phyloP scores from a whole-genome alignment of 64 coral and sea anemone species.

The Montipora sp. region DNA sequence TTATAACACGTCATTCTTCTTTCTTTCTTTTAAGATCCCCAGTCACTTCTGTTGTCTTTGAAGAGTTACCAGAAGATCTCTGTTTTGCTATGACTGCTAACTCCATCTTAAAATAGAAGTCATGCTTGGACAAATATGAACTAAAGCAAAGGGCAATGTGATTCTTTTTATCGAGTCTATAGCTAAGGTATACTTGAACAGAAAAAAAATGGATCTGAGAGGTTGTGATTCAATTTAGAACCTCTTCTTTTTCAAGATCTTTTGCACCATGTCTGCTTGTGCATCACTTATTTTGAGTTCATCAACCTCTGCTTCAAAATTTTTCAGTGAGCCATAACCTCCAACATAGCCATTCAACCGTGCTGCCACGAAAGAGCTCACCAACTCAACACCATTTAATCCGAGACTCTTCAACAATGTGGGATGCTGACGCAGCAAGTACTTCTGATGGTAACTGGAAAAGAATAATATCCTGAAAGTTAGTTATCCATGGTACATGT shows the following conservation, averaged over 20 bases:
- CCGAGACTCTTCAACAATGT: conserved; percentile 67
- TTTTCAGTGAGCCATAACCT: conserved; percentile 46
- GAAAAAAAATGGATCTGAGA: neutral
- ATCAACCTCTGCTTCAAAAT: conserved; percentile 67
- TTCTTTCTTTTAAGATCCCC: too few species aligned
- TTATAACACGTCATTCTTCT: too few species aligned
- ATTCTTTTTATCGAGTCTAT: too few species aligned
- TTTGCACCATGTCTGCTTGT: conserved; percentile 59
- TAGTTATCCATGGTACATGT: neutral
- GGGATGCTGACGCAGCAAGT: conserved; percentile 69
- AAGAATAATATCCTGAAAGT: neutral
- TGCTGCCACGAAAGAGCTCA: conserved; percentile 79
- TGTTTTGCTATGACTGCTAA: too few species aligned
- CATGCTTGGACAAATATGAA: too few species aligned
- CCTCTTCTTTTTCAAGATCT: conserved; percentile 35
- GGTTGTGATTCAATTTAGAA: neutral
- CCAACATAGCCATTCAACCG: conserved; percentile 91
- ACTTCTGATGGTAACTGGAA: conserved; percentile 96
- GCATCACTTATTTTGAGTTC: conserved; percentile 61
- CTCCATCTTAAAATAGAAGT: too few species aligned
- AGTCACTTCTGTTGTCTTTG: too few species aligned
- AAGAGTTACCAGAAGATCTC: too few species aligned
- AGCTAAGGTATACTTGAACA: neutral
- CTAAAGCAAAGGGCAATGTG: too few species aligned
- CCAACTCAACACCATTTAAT: conserved; percentile 76